Base-by-base conservation (phyloP, 2,797 vertebrate species). In the Mormyrus hasselquistii region DNA sequence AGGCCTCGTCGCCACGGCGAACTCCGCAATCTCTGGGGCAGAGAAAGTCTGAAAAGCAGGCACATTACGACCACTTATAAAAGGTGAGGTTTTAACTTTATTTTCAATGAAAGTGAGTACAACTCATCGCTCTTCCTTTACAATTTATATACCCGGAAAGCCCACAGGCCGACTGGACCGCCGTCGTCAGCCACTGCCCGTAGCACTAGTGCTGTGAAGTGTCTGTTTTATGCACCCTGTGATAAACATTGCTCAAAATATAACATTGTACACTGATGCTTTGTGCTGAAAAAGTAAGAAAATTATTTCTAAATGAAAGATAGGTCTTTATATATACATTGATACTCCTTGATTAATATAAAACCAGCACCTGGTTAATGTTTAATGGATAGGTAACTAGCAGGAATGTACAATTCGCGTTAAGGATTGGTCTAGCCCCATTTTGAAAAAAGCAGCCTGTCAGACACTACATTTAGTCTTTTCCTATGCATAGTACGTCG, bases 81-180 rank as follows among this genome's bases (percentile, higher is more conserved):
- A 88, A 92, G 91, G 91, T 53, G 25, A 88, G 69, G 89, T 83
- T 69, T 93, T 91, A 91, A 25, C 91, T 96, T 96, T 95, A 96
- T 96, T 96, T 94, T 91, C 92, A 94, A 88, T 92, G 93, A 93
- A 92, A 93, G 92, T 91, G 91, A 94, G 94, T 93, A 95, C 93
- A 96, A 92, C 93, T 93, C 92, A 91, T 94, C 91, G 92, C 44
- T 93, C 91, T 41, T 90, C 90, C 92, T 85, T 89, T 57, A 86
- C 82, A 86, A 57, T 52, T 62, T 49, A 89, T 29, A 76, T 53
- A 34, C 44, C 44, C 25, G 8, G 57, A 73, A 14, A 59, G 25
- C 52, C 85, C 25, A 41, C 53, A 3, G 52, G 50, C 85, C 25
- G 3, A 22, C 85, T 7, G 14, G 6, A 38, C 25, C 12, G 47